phyloP scores from a whole-genome alignment of 2,888 invertebrate genomes.

The Tetramorium bicarinatum region DNA sequence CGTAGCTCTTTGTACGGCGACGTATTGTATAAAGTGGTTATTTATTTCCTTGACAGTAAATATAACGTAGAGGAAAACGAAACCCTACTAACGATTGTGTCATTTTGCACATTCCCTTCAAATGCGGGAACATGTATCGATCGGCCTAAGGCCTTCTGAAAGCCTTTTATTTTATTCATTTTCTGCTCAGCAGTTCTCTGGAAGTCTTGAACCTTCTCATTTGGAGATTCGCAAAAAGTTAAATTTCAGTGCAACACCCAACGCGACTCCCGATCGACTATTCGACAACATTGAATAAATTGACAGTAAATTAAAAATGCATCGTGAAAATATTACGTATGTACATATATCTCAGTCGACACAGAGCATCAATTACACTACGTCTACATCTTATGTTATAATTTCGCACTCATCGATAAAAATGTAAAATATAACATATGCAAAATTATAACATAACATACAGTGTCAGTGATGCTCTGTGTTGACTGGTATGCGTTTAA shows the following conservation, averaged over 20 bases:
- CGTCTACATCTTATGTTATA: no score
- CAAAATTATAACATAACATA: no score
- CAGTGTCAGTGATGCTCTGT: no score
- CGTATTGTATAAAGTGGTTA: not conserved
- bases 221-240: not conserved
- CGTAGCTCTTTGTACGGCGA: not conserved
- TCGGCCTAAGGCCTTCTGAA: no score
- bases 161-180: not conserved
- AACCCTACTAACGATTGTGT: not conserved
- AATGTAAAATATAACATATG: no score
- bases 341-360: not conserved
- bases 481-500: no score
- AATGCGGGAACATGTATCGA: not conserved
- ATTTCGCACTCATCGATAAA: no score
- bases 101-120: not conserved
- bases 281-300: not conserved
- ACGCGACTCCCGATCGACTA: not conserved
- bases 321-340: not conserved
- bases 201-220: not conserved
- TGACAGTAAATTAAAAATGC: not conserved
- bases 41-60: conserved; percentile 6
- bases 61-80: conserved; percentile 4
- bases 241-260: not conserved
- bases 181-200: not conserved
- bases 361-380: no score